Conservation (phyloP, 2,888 invertebrate species). For the Laothoe populi region DNA sequence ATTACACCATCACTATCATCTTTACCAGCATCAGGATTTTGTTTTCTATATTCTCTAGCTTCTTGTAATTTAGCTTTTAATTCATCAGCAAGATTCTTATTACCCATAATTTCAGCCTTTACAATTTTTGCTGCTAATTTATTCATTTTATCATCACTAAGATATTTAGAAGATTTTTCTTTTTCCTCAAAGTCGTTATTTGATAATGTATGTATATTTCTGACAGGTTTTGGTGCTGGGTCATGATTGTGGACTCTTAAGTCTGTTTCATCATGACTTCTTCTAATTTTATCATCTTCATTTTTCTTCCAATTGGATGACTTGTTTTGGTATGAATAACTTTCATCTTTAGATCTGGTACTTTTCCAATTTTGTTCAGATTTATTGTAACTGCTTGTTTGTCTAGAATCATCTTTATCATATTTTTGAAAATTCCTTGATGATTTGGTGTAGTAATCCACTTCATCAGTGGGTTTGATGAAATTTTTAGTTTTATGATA, state of each 20-base stretch:
- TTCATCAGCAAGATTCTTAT: slow-evolving; percentile 87
- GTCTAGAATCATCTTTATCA: slow-evolving; percentile 16
- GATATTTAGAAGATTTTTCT: slow-evolving; percentile 54
- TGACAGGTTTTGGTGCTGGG: slow-evolving; percentile 26
- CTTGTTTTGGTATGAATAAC: slow-evolving; percentile 33
- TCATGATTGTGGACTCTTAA: neutral
- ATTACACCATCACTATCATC: slow-evolving; percentile 83
- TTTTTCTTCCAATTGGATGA: slow-evolving; percentile 57
- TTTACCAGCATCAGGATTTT: slow-evolving; percentile 63
- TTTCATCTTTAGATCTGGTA: slow-evolving; percentile 28
- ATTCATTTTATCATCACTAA: slow-evolving; percentile 94
- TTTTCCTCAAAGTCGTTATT: slow-evolving; percentile 24
- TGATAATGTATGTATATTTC: slow-evolving; percentile 29
- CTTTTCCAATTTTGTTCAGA: neutral
- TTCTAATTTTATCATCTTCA: slow-evolving; percentile 26
- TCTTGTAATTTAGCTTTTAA: slow-evolving; percentile 90
- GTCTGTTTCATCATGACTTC: neutral
- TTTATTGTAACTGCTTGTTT: neutral
- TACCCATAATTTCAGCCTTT: slow-evolving; percentile 97
- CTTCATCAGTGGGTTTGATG: slow-evolving; percentile 68
- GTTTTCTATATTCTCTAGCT: slow-evolving; percentile 85
- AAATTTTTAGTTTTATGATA: slow-evolving; percentile 66
- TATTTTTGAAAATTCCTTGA: slow-evolving; percentile 31
- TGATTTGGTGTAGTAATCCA: slow-evolving; percentile 57
- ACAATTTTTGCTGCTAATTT: slow-evolving; percentile 94